These are phyloP conservation scores for Ictalurus punctatus DNA, from an alignment of 2,113 vertebrate species.

Conservation along the genomic window DNA sequence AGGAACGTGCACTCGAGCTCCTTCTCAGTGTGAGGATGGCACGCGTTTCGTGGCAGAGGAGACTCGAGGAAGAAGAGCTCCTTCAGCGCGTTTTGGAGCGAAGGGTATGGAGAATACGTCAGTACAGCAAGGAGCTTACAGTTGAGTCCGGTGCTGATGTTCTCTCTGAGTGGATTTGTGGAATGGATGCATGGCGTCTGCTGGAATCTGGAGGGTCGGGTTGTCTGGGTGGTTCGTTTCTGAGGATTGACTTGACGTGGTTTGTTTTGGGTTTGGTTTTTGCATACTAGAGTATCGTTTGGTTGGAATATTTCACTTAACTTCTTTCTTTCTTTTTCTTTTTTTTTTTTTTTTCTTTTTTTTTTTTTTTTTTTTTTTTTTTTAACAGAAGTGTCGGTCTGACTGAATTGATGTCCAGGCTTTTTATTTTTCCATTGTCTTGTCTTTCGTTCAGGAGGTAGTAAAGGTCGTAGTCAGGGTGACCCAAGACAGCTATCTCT, in stretches of 20 bases:
- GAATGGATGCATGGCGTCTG: neutral
- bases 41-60: slow-evolving; percentile 61
- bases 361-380: too few relatives aligned
- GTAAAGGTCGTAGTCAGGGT: slow-evolving; percentile 4
- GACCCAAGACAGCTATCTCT: slow-evolving; percentile 22
- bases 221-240: neutral
- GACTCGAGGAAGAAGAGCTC: slow-evolving; percentile 65
- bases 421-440: slow-evolving; percentile 2
- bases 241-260: neutral
- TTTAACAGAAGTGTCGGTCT: neutral
- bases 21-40: slow-evolving; percentile 65
- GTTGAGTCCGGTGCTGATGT: slow-evolving; percentile 67
- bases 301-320: neutral
- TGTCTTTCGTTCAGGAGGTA: neutral
- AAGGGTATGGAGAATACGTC: slow-evolving; percentile 68
- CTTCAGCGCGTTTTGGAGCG: slow-evolving; percentile 68
- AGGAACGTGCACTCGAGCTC: neutral
- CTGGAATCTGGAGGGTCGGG: neutral
- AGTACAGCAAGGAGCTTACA: slow-evolving; percentile 69
- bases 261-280: neutral
- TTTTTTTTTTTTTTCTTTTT: neutral
- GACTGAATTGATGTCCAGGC: neutral
- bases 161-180: slow-evolving; percentile 3
- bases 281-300: neutral
- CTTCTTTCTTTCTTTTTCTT: neutral